phyloP scores from a whole-genome alignment of 2,797 vertebrate species.

The Microctenopoma lineatum region DNA sequence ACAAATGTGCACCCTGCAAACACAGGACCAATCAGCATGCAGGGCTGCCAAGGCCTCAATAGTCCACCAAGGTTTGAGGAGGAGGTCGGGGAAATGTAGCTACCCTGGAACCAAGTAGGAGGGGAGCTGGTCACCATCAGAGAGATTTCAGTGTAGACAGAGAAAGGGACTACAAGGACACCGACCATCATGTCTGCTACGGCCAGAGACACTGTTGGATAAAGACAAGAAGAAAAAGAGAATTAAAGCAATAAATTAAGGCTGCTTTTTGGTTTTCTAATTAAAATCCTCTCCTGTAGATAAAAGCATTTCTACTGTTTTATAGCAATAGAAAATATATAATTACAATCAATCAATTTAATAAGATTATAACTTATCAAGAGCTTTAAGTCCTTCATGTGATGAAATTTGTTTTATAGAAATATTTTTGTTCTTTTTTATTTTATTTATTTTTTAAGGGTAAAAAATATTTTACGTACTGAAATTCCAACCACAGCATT shows the following conservation, averaged over 20 bases:
- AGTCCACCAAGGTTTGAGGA: constrained; percentile 39
- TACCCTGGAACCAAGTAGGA: constrained; percentile 82
- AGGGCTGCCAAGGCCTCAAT: constrained; percentile 80
- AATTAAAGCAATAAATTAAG: neutral
- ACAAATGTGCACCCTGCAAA: constrained; percentile 89
- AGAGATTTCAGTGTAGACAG: constrained; percentile 85
- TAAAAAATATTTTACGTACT: neutral
- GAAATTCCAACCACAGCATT: neutral
- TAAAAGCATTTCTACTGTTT: no score
- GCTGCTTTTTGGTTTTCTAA: neutral
- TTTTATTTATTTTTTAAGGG: neutral
- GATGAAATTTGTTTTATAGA: neutral
- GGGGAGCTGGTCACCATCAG: constrained; percentile 80
- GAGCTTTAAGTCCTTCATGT: no score
- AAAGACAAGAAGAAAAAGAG: constrained; percentile 27
- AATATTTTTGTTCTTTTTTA: neutral
- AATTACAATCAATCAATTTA: no score
- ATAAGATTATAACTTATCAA: no score
- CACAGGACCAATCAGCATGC: constrained; percentile 85
- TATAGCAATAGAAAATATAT: no score
- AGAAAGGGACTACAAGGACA: constrained; percentile 87
- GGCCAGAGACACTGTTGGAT: constrained; percentile 84
- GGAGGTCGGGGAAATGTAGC: constrained; percentile 22
- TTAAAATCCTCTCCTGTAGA: no score
- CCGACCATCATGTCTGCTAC: constrained; percentile 88